A percentile compares a stretch with the other conserved stretches of the same genome.
Conservation (phyloP, 2,888 invertebrate species). For the Seira sanloemensis region DNA sequence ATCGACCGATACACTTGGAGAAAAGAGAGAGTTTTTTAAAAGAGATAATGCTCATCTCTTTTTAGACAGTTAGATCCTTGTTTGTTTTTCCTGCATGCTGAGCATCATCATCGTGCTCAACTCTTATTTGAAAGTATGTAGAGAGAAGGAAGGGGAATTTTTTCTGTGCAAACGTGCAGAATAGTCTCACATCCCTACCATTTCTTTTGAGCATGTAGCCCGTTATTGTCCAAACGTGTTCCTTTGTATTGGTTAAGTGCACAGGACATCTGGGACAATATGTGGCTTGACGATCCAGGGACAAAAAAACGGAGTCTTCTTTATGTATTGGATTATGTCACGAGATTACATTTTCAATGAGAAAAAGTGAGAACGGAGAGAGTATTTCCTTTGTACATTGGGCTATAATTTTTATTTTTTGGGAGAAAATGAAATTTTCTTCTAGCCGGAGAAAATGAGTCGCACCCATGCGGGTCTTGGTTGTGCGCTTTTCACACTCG, state of each 20-base stretch:
- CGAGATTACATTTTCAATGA: background rate
- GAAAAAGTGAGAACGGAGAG: slow-evolving; percentile 10
- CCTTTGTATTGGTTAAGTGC: slow-evolving; percentile 9
- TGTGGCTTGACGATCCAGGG: slow-evolving; percentile 32
- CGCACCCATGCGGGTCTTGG: background rate
- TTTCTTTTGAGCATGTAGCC: background rate
- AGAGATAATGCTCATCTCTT: background rate
- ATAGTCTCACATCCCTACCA: slow-evolving; percentile 7
- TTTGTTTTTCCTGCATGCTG: background rate
- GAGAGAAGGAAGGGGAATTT: too few species aligned
- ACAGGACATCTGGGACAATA: slow-evolving; percentile 25
- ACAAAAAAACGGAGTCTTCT: too few species aligned
- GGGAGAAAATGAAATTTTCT: too few species aligned
- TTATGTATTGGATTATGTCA: background rate
- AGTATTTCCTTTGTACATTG: background rate
- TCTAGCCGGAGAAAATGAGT: too few species aligned
- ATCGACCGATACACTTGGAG: background rate
- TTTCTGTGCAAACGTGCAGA: slow-evolving; percentile 14
- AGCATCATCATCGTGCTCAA: background rate
- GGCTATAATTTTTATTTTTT: background rate
- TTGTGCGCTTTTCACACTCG: too few species aligned
- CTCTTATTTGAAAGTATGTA: background rate
- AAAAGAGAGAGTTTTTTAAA: background rate
- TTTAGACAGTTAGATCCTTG: background rate
- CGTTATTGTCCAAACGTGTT: slow-evolving; percentile 10